phyloP scores from a whole-genome alignment of 2,113 vertebrate genomes.

The Eulacestoma nigropectus region DNA sequence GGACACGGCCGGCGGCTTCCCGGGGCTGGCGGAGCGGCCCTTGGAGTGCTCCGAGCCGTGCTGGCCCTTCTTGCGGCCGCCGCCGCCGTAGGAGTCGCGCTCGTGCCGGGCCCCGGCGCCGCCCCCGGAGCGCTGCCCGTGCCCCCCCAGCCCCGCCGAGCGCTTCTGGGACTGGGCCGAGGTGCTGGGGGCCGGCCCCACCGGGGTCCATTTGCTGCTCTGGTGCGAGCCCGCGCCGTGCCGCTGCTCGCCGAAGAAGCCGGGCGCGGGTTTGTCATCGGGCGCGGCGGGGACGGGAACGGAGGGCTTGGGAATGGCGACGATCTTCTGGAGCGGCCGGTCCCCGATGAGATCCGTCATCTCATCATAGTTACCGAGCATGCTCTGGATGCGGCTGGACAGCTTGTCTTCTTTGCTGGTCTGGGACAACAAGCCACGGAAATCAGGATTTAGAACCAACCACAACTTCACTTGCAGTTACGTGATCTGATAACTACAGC shows the following conservation, averaged over 20 bases:
- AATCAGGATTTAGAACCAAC: background rate
- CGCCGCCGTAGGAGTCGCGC: conserved; percentile 79
- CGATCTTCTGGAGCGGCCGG: conserved; percentile 86
- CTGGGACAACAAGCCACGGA: conserved; percentile 61
- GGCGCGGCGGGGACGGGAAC: conserved; percentile 83
- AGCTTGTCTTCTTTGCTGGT: conserved; percentile 97
- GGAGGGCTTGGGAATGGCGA: conserved; percentile 81
- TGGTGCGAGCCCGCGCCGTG: conserved; percentile 79
- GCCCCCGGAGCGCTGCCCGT: conserved; percentile 64
- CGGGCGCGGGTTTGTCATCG: conserved; percentile 85
- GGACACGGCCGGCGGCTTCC: conserved; percentile 79
- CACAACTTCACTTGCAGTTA: background rate
- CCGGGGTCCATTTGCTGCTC: conserved; percentile 96
- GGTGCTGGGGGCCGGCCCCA: conserved; percentile 85
- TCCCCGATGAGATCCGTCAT: conserved; percentile 96
- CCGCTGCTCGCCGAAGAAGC: conserved; percentile 88
- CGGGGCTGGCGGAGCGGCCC: conserved; percentile 85
- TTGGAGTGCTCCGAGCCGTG: conserved; percentile 93
- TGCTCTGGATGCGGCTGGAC: conserved; percentile 97
- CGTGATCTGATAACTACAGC: background rate
- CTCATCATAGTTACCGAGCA: conserved; percentile 98
- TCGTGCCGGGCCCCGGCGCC: conserved; percentile 84
- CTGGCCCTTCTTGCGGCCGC: conserved; percentile 82
- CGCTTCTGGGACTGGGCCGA: conserved; percentile 87
- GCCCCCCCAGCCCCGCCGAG: conserved; percentile 49